phyloP scores from a whole-genome alignment of 2,113 vertebrate species.

The Tachuris rubrigastra region DNA sequence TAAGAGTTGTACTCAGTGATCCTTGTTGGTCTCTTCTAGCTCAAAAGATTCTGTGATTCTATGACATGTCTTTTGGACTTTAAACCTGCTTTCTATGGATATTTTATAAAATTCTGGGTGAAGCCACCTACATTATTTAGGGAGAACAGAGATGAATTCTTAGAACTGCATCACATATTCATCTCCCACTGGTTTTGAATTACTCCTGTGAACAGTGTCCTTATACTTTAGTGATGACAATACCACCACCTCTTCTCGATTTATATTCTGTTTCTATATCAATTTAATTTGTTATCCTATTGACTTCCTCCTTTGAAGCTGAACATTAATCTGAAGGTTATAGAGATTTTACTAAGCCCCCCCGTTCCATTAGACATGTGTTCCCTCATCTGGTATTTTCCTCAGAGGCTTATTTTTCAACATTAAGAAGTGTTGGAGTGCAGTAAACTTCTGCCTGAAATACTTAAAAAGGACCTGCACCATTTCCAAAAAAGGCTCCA shows the following conservation, averaged over 20 bases:
- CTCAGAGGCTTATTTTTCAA: conserved; percentile 38
- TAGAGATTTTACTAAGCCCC: conserved; percentile 29
- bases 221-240: not conserved
- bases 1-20: not conserved
- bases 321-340: conserved; percentile 52
- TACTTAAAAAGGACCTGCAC: not conserved
- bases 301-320: conserved; percentile 46
- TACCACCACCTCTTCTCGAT: not conserved
- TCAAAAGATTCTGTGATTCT: not conserved
- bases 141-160: not conserved
- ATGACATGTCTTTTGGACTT: not conserved
- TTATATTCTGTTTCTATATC: conserved; percentile 25
- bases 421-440: conserved; percentile 9
- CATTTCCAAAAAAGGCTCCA: not conserved
- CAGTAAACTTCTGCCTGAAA: conserved; percentile 19
- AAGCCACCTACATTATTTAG: not conserved
- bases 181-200: not conserved
- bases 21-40: not conserved
- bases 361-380: conserved; percentile 19
- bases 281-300: conserved; percentile 37
- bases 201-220: not conserved
- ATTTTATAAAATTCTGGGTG: not conserved
- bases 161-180: not conserved
- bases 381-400: conserved; percentile 11
- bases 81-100: not conserved